Evolutionary conservation across 2,797 vertebrate genomes (phyloP).

Genomic region (Rhodeus uyekii): DNA sequence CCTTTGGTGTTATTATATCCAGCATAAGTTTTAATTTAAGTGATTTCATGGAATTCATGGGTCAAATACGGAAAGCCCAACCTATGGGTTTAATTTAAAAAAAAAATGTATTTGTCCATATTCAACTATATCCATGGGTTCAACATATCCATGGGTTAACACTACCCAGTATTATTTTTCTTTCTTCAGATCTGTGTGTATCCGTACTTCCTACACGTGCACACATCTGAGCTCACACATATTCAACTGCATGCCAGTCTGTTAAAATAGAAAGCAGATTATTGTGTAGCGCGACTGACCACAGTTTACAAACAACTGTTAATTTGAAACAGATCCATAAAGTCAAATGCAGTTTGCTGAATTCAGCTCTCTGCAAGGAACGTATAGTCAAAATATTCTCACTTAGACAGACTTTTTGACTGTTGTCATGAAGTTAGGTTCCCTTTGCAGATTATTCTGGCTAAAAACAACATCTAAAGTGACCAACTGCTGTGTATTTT

Average conservation of each 20-base stretch:
- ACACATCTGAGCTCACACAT: not conserved
- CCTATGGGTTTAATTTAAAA: no score
- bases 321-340: constrained; percentile 33
- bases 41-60: not conserved
- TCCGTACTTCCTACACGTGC: not conserved
- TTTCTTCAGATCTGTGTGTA: not conserved
- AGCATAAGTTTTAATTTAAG: not conserved
- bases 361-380: not conserved
- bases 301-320: constrained; percentile 3
- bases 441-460: not conserved
- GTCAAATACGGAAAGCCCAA: no score
- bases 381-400: not conserved
- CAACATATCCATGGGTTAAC: no score
- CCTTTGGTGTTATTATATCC: not conserved
- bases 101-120: no score
- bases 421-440: not conserved
- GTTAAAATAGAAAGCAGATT: constrained; percentile 33
- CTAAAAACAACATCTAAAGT: not conserved
- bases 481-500: not conserved
- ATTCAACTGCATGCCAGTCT: not conserved
- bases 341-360: not conserved
- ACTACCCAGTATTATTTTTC: no score
- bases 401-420: not conserved
- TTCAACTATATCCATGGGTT: no score
- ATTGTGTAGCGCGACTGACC: constrained; percentile 21